Percentiles rank a stretch among this genome's conserved stretches.
Conservation (phyloP, 2,797 vertebrate species). For the Alcedo quadribrachys region DNA sequence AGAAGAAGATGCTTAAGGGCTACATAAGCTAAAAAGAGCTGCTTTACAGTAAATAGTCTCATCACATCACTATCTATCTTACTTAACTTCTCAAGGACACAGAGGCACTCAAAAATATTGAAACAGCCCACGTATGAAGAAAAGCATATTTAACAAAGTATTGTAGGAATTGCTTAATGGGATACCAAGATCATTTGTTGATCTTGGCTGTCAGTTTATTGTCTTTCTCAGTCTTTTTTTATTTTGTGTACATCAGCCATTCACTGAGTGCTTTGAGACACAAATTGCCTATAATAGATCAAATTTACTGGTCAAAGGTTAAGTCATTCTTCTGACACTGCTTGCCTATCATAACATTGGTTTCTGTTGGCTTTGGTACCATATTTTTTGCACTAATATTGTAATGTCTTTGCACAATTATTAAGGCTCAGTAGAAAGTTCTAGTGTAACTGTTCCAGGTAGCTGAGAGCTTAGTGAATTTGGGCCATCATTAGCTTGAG, state of each 20-base stretch:
- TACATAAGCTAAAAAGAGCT: background rate
- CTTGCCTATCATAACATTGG: background rate
- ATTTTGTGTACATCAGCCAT: conserved; percentile 17
- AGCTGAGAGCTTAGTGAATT: background rate
- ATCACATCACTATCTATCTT: background rate
- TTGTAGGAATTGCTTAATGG: background rate
- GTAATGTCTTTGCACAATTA: background rate
- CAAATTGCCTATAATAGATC: conserved; percentile 19
- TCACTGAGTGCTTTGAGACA: conserved; percentile 30
- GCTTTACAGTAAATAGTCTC: background rate
- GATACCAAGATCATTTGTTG: conserved; percentile 19
- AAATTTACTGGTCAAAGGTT: conserved; percentile 46
- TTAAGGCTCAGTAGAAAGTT: background rate
- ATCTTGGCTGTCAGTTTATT: conserved; percentile 54
- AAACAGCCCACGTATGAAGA: background rate
- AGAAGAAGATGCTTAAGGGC: background rate
- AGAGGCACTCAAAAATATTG: background rate
- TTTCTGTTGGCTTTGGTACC: conserved; percentile 23
- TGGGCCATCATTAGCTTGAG: background rate
- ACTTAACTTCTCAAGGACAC: background rate
- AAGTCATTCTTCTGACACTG: conserved; percentile 4
- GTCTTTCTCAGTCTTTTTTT: conserved; percentile 58
- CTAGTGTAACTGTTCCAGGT: background rate
- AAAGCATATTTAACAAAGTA: background rate
- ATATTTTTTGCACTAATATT: background rate